Base-by-base conservation (phyloP, 2,113 vertebrate genomes). In the Misgurnus mizolepis region DNA sequence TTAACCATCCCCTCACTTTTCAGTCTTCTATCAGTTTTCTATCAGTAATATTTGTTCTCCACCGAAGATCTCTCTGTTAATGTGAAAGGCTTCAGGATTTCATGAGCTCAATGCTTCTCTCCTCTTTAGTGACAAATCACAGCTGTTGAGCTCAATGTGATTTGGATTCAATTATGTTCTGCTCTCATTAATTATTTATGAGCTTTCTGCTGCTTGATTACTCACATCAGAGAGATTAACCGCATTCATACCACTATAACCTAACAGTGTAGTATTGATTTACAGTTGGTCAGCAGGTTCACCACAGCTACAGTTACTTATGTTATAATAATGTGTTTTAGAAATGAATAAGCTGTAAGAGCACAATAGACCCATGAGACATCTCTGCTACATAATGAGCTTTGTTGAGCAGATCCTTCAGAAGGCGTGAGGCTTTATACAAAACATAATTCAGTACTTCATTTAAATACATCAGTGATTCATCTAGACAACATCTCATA, bases 141-240 rank as follows among this genome's bases (percentile, higher is more conserved):
- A 80, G 79, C 73, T 80, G 82, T 76, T 82, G 73, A 67, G 60
- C 47, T 72, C 67, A 74, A 55, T 75, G 67, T 80, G 77, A 80
- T 72, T 82, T 78, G 67, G 76, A 80, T 82, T 86, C 80, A 80
- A 84, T 84, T 34, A 34, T 34, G 27, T 34, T 34, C 27, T 3
- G 27, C 27, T 34, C 27, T 34, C 27, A 34, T 34, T 34, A 1
- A 34, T 34, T 82, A 86, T 86, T 72, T 74, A 84, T 84, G 79
- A 55, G 50, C 70, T 80, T 67, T 80, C 74, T 68, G 67, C 66
- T 80, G 80, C 77, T 69, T 82, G 81, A 81, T 86, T 84, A 80
- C 82, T 80, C 62, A 67, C 67, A 83, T 68, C 65, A 72, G 60
- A 76, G 47, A 53, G 77, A 64, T 65, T 70, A 82, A 70, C 73